phyloP scores from a whole-genome alignment of 2,888 invertebrate genomes.

The Lycia hirtaria region DNA sequence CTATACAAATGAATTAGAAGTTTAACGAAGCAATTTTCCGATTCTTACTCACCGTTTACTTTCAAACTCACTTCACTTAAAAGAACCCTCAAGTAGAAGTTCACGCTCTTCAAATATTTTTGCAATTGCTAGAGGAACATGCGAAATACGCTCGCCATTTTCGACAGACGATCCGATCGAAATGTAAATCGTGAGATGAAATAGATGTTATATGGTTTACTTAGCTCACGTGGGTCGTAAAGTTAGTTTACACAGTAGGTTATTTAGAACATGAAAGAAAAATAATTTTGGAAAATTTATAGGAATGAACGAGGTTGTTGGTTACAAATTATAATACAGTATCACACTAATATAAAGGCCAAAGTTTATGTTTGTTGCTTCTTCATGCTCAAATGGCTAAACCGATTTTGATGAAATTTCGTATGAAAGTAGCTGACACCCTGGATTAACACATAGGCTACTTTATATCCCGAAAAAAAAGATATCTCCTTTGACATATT shows the following conservation, averaged over 20 bases:
- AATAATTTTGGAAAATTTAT: constrained; percentile 2
- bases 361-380: too few species aligned
- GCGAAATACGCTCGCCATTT: constrained; percentile 35
- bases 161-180: constrained; percentile 4
- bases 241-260: background rate
- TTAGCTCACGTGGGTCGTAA: background rate
- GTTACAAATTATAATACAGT: background rate
- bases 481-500: too few species aligned
- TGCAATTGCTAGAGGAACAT: constrained; percentile 54
- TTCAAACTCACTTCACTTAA: background rate
- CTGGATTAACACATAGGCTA: too few species aligned
- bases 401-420: too few species aligned
- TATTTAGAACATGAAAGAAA: constrained; percentile 4
- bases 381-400: too few species aligned
- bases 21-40: too few species aligned
- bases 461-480: too few species aligned
- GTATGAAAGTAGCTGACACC: too few species aligned
- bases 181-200: constrained; percentile 8
- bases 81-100: background rate
- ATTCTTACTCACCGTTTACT: too few species aligned
- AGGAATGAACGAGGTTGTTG: constrained; percentile 10
- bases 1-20: too few species aligned
- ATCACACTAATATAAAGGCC: background rate
- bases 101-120: constrained; percentile 36
- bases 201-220: constrained; percentile 5